These are phyloP conservation scores for Papilio polyxenes DNA, from an alignment of 1,140 invertebrate species.

Conservation along the genomic window DNA sequence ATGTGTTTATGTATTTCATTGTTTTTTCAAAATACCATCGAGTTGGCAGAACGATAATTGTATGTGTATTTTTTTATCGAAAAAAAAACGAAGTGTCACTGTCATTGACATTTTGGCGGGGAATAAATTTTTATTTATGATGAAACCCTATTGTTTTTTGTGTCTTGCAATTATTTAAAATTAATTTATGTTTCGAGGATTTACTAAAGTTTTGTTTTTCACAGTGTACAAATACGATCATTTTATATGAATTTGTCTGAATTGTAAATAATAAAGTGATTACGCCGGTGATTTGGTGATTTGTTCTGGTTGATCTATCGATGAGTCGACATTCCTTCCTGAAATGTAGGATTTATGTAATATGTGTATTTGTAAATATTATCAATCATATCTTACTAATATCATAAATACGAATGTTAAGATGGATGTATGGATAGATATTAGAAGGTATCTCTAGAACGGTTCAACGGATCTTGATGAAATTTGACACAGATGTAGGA, in stretches of 20 bases:
- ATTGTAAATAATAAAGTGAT: slow-evolving; percentile 15
- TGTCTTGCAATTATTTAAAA: neutral
- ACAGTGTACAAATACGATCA: neutral
- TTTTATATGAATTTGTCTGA: slow-evolving; percentile 28
- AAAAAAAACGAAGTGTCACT: neutral
- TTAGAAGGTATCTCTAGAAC: no score
- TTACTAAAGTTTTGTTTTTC: neutral
- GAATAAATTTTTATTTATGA: neutral
- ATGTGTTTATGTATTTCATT: no score
- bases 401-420: no score
- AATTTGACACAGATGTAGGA: no score
- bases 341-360: slow-evolving; percentile 42
- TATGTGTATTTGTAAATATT: neutral
- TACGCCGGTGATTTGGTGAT: slow-evolving; percentile 3
- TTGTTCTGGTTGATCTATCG: slow-evolving; percentile 44
- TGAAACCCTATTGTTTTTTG: neutral
- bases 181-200: neutral
- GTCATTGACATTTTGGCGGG: neutral
- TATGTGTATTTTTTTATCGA: neutral
- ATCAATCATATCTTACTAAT: no score
- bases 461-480: no score
- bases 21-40: no score
- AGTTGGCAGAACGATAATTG: neutral
- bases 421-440: no score
- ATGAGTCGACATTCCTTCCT: slow-evolving; percentile 57